Base-by-base conservation (phyloP, 2,797 vertebrate genomes). In the Acestrorhynchus altus region DNA sequence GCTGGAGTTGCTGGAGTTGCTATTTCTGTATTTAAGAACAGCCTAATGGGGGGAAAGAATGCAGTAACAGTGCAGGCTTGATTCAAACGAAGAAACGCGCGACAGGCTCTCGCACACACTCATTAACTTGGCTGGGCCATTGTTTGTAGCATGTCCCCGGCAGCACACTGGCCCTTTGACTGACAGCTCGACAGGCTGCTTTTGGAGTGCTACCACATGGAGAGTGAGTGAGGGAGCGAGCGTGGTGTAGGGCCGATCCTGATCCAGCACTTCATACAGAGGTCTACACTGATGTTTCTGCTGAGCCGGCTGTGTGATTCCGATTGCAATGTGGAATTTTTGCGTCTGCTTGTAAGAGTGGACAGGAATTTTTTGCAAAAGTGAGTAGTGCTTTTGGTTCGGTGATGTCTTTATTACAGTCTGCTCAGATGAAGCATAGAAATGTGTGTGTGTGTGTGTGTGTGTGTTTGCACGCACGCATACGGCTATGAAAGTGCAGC, bases 101-200 rank as follows among this genome's bases (percentile, higher is more conserved):
- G 74, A 78, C 77, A 35, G 72, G 89, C 87, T 90, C 90, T 88
- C 85, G 89, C 52, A 16, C 71, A 31, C 54, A 74, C 83, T 89
- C 90, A 93, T 92, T 92, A 92, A 92, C 91, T 88, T 87, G 82
- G 89, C 88, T 69, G 49, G 60, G 66, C 87, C 78, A 88, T 93
- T 94, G 92, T 94, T 88, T 76, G 20, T 3, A 76, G 86, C 82
- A 80, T 83, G 82, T 91, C 90, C 78, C 90, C 89, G 89, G 88
- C 90, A 88, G 86, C 86, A 89, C 89, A 86, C 85, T 85, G 90
- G 82, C 86, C 87, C 87, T 69, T 83, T 92, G 92, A 93, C 74
- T 93, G 93, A 93, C 93, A 92, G 91, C 67, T 83, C 63, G 82
- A 89, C 87, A 78, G 89, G 83, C 71, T 83, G 89, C 72, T 90